Percentiles rank a stretch among this genome's conserved stretches.
These are phyloP conservation scores for Exaiptasia diaphana DNA, from an alignment of 64 coral and sea anemone species.

Conservation along the genomic window DNA sequence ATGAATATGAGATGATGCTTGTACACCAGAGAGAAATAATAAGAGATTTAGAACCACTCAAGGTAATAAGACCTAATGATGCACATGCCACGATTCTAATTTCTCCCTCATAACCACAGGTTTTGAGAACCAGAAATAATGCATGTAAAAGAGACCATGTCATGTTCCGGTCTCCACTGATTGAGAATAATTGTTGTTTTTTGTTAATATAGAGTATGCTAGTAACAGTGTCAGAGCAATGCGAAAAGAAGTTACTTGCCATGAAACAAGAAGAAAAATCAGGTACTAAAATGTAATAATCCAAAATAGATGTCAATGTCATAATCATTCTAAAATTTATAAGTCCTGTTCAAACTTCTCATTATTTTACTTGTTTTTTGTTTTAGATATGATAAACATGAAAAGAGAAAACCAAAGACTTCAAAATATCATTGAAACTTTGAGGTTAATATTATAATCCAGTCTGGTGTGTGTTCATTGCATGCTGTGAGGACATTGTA, in stretches of 20 bases:
- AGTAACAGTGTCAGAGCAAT: slow-evolving; percentile 96
- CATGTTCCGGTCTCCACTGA: not conserved
- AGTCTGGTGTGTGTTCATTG: too few species aligned
- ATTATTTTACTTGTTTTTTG: not conserved
- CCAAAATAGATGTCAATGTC: too few species aligned
- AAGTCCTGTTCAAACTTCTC: too few species aligned
- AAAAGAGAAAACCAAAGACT: slow-evolving; percentile 85
- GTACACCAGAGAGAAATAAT: slow-evolving; percentile 91
- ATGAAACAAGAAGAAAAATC: slow-evolving; percentile 96
- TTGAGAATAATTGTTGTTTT: not conserved
- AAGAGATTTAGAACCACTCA: slow-evolving; percentile 89
- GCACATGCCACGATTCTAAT: too few species aligned
- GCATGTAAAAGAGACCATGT: too few species aligned
- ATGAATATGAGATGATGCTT: slow-evolving; percentile 99
- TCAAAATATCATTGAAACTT: slow-evolving; percentile 58
- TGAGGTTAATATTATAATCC: slow-evolving; percentile 51
- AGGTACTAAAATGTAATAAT: too few species aligned
- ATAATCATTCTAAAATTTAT: too few species aligned
- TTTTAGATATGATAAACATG: slow-evolving; percentile 75
- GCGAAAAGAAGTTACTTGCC: slow-evolving; percentile 91
- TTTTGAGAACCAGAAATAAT: too few species aligned
- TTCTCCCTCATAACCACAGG: too few species aligned
- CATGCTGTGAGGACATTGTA: too few species aligned
- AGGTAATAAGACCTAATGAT: too few species aligned
- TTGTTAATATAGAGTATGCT: slow-evolving; percentile 78